A percentile compares a stretch with the other conserved stretches of the same genome.
phyloP scores from a whole-genome alignment of 2,797 vertebrate species.

The Acanthurus tractus region DNA sequence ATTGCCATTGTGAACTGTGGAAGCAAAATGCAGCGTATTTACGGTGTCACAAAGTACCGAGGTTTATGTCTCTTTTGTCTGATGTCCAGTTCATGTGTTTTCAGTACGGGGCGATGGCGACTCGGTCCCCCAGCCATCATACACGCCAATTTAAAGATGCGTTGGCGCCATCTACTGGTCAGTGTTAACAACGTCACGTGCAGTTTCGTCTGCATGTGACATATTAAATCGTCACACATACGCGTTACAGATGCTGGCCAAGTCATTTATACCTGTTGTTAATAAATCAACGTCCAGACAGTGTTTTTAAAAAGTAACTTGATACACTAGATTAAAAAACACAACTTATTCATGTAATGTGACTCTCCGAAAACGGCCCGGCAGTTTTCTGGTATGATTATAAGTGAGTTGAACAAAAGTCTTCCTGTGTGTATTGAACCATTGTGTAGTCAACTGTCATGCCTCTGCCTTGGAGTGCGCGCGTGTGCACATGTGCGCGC shows the following conservation, averaged over 20 bases:
- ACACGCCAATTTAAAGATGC: background rate
- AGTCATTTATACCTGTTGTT: background rate
- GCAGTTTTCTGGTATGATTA: background rate
- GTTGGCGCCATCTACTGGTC: conserved; percentile 57
- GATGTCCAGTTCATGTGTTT: background rate
- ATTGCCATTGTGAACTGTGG: too few species aligned
- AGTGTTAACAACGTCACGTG: background rate
- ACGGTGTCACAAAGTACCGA: too few species aligned
- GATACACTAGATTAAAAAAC: too few species aligned
- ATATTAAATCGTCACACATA: conserved; percentile 40
- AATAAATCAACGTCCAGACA: background rate
- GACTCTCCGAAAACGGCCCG: too few species aligned
- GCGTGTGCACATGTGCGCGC: conserved; percentile 12
- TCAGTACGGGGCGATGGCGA: background rate
- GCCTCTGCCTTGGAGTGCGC: background rate
- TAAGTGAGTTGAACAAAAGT: background rate
- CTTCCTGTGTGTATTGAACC: conserved; percentile 31
- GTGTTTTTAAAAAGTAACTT: background rate
- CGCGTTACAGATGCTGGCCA: conserved; percentile 18
- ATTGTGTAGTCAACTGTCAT: conserved; percentile 6
- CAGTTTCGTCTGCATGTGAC: conserved; percentile 23
- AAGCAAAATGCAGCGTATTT: too few species aligned
- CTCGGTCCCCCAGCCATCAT: background rate
- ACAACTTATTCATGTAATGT: background rate
- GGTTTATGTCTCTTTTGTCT: too few species aligned